Conservation (phyloP, 1,140 invertebrate genomes). For the Chlorops oryzae region DNA sequence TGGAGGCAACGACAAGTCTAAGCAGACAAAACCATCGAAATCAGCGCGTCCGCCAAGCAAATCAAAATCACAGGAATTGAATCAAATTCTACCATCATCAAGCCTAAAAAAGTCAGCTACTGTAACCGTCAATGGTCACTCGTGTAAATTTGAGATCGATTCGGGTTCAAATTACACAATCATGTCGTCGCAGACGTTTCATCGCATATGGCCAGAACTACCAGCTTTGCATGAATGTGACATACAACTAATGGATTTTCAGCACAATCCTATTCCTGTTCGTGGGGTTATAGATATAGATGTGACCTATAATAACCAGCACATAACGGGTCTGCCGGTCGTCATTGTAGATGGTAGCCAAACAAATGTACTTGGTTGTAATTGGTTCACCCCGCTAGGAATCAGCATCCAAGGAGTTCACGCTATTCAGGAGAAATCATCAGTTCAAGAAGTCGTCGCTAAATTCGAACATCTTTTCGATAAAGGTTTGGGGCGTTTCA, state of each 20-base stretch:
- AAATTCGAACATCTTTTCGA: neutral
- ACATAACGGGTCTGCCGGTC: constrained; percentile 11
- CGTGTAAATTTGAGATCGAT: too few relatives aligned
- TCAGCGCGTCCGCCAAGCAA: neutral
- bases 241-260: too few relatives aligned
- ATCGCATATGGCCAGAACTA: too few relatives aligned
- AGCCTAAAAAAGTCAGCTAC: neutral
- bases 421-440: neutral
- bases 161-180: too few relatives aligned
- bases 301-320: too few relatives aligned
- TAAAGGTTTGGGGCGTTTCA: neutral
- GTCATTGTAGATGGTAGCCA: constrained; percentile 12
- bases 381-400: constrained; percentile 22
- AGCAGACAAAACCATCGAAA: too few relatives aligned
- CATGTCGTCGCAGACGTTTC: neutral
- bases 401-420: constrained; percentile 14
- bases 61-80: neutral
- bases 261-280: too few relatives aligned
- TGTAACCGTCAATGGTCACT: neutral
- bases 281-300: too few relatives aligned
- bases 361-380: constrained; percentile 18
- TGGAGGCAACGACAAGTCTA: too few relatives aligned
- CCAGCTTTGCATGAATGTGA: too few relatives aligned
- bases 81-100: neutral
- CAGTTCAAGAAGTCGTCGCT: neutral